Percentiles rank a stretch among this genome's conserved stretches.
Evolutionary conservation across 64 coral and sea anemone genomes (phyloP).

Genomic region (Dendronephthya gigantea): DNA sequence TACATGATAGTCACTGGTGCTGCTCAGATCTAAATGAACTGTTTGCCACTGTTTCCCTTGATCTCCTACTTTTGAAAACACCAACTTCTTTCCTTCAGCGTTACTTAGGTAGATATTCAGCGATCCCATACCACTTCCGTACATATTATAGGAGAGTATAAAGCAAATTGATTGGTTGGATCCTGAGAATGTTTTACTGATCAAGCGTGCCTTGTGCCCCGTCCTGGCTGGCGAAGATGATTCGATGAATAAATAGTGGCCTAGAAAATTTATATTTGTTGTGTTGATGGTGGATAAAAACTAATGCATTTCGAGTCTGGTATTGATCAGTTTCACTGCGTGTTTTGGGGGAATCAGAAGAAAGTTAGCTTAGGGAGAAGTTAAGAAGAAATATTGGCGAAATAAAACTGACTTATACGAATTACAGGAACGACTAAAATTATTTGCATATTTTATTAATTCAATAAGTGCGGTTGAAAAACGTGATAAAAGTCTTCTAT

Average conservation of each 20-base stretch:
- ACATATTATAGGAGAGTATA: conserved; percentile 8
- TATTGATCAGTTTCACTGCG: too few relatives aligned
- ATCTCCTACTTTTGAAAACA: background rate
- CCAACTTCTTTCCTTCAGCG: background rate
- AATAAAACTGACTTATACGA: too few relatives aligned
- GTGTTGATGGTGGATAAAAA: too few relatives aligned
- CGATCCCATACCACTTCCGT: background rate
- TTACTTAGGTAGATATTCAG: background rate
- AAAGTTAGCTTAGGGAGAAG: too few relatives aligned
- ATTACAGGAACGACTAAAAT: too few relatives aligned
- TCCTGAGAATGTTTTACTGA: background rate
- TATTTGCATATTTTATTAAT: too few relatives aligned
- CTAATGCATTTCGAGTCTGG: too few relatives aligned
- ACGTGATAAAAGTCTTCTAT: background rate
- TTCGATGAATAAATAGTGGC: background rate
- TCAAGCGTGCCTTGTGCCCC: background rate
- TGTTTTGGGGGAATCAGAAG: background rate
- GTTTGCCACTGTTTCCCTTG: background rate
- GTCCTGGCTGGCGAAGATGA: background rate
- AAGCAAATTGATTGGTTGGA: background rate
- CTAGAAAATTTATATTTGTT: too few relatives aligned
- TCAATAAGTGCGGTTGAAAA: too few relatives aligned
- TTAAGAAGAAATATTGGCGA: too few relatives aligned
- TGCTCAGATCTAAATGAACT: background rate
- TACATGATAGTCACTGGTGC: background rate